phyloP scores from a whole-genome alignment of 1,140 invertebrate genomes.

The Pararge aegeria region DNA sequence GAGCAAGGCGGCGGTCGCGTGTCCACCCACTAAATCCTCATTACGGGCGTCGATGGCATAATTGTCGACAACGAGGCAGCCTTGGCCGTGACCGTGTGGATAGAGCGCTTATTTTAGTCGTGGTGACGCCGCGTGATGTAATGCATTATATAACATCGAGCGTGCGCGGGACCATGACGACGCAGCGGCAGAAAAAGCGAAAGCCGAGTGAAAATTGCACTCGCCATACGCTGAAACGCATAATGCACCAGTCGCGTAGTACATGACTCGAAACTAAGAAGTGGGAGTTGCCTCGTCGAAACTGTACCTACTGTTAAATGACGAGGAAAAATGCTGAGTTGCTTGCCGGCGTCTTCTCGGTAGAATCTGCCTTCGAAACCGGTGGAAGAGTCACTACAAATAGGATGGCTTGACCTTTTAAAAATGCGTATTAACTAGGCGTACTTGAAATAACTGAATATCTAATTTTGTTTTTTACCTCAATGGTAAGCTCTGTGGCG shows the following conservation, averaged over 20 bases:
- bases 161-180: constrained; percentile 61
- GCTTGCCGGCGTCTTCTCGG: too few species aligned
- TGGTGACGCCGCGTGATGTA: constrained; percentile 70
- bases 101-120: constrained; percentile 73
- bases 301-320: neutral
- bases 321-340: too few species aligned
- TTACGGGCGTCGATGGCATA: constrained; percentile 64
- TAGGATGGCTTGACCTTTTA: neutral
- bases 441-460: too few species aligned
- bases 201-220: constrained; percentile 63
- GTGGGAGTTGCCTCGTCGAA: neutral
- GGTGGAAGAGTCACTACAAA: too few species aligned
- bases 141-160: constrained; percentile 59
- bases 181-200: constrained; percentile 55
- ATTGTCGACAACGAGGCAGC: constrained; percentile 62
- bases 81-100: constrained; percentile 74
- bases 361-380: too few species aligned
- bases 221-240: constrained; percentile 4
- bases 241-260: constrained; percentile 1
- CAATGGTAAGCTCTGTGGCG: too few species aligned
- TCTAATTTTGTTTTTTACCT: too few species aligned
- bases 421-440: neutral
- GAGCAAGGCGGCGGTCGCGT: constrained; percentile 50
- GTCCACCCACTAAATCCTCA: constrained; percentile 77
- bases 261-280: neutral